These are phyloP conservation scores for Harpalus rubripes DNA, from an alignment of 2,888 invertebrate genomes.

Conservation along the genomic window DNA sequence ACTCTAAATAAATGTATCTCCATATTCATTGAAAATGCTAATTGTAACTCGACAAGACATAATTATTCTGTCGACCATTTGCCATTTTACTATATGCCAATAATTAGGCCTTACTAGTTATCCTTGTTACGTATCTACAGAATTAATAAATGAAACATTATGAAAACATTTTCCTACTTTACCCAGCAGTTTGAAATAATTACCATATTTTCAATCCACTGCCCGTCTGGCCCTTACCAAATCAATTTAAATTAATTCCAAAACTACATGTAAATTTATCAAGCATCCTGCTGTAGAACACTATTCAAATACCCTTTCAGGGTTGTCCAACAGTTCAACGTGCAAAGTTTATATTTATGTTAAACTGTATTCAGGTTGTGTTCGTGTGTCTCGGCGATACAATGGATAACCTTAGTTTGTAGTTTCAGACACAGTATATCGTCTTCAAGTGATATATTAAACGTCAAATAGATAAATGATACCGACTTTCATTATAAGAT, in stretches of 20 bases:
- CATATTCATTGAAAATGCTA: too few species aligned
- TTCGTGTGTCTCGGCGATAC: constrained; percentile 8
- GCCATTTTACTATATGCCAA: too few species aligned
- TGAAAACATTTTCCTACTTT: constrained; percentile 3
- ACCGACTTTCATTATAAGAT: constrained; percentile 29
- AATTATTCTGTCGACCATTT: too few species aligned
- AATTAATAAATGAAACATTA: constrained; percentile 5
- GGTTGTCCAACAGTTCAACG: constrained; percentile 28
- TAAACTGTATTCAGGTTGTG: constrained; percentile 20
- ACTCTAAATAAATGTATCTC: too few species aligned
- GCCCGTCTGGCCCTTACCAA: neutral
- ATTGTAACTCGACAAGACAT: too few species aligned
- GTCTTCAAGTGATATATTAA: constrained; percentile 32
- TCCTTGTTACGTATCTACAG: neutral
- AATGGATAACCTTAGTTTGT: constrained; percentile 27
- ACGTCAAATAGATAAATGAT: constrained; percentile 59
- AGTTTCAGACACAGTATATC: neutral
- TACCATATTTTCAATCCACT: constrained; percentile 37
- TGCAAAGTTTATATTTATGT: constrained; percentile 45
- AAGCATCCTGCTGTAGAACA: constrained; percentile 20
- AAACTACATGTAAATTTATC: constrained; percentile 39
- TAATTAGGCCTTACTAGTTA: neutral
- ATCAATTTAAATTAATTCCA: constrained; percentile 45
- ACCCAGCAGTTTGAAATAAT: constrained; percentile 15
- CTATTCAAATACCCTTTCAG: constrained; percentile 16